A percentile compares a stretch with the other conserved stretches of the same genome.
These are phyloP conservation scores for Cichladusa arquata DNA, from an alignment of 2,113 vertebrate species.

Conservation along the genomic window DNA sequence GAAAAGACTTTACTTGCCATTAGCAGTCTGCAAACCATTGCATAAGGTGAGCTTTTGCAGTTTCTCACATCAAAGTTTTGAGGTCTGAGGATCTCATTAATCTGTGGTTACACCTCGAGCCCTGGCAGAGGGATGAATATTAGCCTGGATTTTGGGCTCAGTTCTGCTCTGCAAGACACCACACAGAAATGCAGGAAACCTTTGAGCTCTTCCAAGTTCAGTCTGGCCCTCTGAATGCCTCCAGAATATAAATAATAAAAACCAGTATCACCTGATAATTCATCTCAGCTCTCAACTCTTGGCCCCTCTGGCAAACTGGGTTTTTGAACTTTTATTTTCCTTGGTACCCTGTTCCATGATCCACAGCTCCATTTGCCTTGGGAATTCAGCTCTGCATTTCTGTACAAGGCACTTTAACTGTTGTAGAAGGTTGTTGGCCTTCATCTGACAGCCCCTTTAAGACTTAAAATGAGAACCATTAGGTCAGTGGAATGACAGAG, in stretches of 20 bases:
- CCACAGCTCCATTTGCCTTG: not conserved
- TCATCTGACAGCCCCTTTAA: not conserved
- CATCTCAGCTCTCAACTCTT: not conserved
- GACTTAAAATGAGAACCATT: not conserved
- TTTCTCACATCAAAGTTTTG: not conserved
- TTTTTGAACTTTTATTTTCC: not conserved
- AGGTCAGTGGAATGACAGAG: not conserved
- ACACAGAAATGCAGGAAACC: not conserved
- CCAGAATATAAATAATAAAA: not conserved
- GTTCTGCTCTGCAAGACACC: not conserved
- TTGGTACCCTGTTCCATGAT: not conserved
- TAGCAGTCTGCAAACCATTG: not conserved
- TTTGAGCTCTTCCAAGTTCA: not conserved
- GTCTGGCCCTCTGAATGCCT: not conserved
- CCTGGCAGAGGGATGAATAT: not conserved
- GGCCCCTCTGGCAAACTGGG: not conserved
- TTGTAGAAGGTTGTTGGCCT: not conserved
- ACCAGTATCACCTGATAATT: not conserved
- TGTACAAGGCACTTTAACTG: not conserved
- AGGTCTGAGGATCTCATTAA: not conserved
- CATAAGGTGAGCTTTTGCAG: not conserved
- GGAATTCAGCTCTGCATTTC: not conserved
- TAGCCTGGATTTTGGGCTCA: not conserved
- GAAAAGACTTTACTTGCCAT: not conserved
- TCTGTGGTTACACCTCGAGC: not conserved